Percentiles rank a stretch among this genome's conserved stretches.
phyloP scores from a whole-genome alignment of 2,888 invertebrate species.

The Dascillus cervinus region DNA sequence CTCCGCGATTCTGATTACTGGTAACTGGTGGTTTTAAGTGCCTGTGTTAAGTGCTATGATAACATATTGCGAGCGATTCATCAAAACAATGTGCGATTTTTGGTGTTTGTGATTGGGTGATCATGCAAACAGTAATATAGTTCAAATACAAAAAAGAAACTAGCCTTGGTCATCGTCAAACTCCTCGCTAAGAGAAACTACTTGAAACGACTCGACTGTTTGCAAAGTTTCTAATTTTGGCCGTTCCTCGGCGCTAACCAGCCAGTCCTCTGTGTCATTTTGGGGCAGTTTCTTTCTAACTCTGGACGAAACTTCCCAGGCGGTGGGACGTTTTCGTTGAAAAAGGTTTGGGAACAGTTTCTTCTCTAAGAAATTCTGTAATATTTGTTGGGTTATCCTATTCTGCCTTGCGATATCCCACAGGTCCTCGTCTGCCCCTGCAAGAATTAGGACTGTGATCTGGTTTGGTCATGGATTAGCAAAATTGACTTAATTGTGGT shows the following conservation, averaged over 20 bases:
- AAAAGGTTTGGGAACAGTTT: constrained; percentile 53
- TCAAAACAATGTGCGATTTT: too few species aligned
- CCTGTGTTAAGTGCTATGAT: too few species aligned
- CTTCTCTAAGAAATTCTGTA: constrained; percentile 65
- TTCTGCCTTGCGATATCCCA: constrained; percentile 65
- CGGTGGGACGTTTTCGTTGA: constrained; percentile 47
- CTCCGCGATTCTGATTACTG: too few species aligned
- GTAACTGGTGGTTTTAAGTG: too few species aligned
- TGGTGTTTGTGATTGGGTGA: too few species aligned
- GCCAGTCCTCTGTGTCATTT: constrained; percentile 22
- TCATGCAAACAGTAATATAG: too few species aligned
- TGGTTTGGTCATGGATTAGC: too few species aligned
- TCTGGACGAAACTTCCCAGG: constrained; percentile 57
- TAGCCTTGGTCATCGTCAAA: constrained; percentile 22
- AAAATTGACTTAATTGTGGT: too few species aligned
- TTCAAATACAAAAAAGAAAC: constrained; percentile 9
- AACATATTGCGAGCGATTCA: too few species aligned
- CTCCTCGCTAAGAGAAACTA: constrained; percentile 42
- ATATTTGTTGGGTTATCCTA: constrained; percentile 67
- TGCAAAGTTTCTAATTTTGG: constrained; percentile 50
- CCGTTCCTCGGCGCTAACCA: constrained; percentile 22
- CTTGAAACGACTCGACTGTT: constrained; percentile 64
- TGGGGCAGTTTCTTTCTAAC: constrained; percentile 27
- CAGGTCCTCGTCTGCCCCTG: constrained; percentile 7
- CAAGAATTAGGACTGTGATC: constrained; percentile 5